Percentiles rank a stretch among this genome's conserved stretches.
Conservation (phyloP, 2,797 vertebrate species). For the Neosilurus hyrtlii region DNA sequence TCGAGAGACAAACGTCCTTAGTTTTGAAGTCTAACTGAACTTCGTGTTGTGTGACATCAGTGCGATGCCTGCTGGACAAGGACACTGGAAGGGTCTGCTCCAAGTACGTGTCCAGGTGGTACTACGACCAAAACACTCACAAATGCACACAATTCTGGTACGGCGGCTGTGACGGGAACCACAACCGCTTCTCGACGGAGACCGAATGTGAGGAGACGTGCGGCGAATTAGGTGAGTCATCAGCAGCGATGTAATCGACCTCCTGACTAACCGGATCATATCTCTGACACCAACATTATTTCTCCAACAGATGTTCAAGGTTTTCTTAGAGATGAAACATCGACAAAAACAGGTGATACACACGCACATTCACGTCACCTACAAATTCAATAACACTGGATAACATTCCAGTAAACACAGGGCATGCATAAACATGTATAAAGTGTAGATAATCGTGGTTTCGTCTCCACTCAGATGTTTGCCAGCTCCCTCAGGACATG, state of each 20-base stretch:
- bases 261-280: not conserved
- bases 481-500: constrained; percentile 61
- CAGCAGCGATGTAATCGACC: too few species aligned
- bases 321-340: constrained; percentile 30
- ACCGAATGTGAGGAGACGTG: constrained; percentile 68
- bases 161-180: constrained; percentile 74
- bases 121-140: constrained; percentile 63
- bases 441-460: not conserved
- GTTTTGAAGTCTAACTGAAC: not conserved
- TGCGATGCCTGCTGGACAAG: constrained; percentile 60
- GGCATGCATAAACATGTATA: too few species aligned
- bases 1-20: not conserved
- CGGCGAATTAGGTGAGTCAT: constrained; percentile 22
- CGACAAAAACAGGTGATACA: constrained; percentile 20
- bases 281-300: not conserved
- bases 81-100: constrained; percentile 62
- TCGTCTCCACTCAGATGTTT: constrained; percentile 58
- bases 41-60: constrained; percentile 59
- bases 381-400: not conserved
- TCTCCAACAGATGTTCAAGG: constrained; percentile 24
- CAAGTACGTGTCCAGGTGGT: constrained; percentile 63
- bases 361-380: not conserved
- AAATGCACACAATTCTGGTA: constrained; percentile 74
- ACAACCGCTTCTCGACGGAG: constrained; percentile 72
- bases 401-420: not conserved